Evolutionary conservation across 2,888 invertebrate genomes (phyloP).

Genomic region (Lepidochitona cinerea): DNA sequence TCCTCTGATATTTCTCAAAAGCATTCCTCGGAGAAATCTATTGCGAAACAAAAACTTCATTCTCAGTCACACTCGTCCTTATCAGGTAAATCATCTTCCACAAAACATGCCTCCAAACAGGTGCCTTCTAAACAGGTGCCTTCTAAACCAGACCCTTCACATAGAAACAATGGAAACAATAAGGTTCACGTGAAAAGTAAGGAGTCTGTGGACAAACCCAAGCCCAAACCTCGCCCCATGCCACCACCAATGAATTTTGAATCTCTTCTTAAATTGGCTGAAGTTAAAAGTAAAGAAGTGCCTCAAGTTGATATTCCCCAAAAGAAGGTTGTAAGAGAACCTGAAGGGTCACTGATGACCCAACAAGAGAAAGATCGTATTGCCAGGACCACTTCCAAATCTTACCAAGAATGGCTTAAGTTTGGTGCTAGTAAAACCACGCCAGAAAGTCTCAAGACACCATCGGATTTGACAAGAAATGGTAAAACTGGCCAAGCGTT

Average conservation of each 20-base stretch:
- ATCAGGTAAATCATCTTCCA: neutral
- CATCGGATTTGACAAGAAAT: too few species aligned
- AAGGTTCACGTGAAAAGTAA: neutral
- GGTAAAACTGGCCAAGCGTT: too few species aligned
- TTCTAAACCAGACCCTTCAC: too few species aligned
- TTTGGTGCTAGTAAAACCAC: constrained; percentile 22
- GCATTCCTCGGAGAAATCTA: neutral
- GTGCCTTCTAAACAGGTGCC: too few species aligned
- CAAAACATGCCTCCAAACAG: neutral
- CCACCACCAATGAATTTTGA: constrained; percentile 50
- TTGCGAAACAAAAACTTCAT: neutral
- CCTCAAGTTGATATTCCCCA: constrained; percentile 18
- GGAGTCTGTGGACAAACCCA: neutral
- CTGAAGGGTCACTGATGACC: constrained; percentile 45
- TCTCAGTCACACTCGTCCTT: neutral
- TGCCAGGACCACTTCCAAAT: constrained; percentile 29
- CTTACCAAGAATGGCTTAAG: constrained; percentile 40
- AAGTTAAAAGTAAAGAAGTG: constrained; percentile 39
- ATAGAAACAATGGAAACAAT: neutral
- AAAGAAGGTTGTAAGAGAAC: constrained; percentile 18
- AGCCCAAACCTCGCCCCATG: constrained; percentile 17
- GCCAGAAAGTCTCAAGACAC: neutral
- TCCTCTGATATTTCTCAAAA: neutral
- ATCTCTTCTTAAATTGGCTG: constrained; percentile 51
- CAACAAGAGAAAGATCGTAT: constrained; percentile 54